Conservation (phyloP, 2,113 vertebrate species). For the Kryptolebias marmoratus region DNA sequence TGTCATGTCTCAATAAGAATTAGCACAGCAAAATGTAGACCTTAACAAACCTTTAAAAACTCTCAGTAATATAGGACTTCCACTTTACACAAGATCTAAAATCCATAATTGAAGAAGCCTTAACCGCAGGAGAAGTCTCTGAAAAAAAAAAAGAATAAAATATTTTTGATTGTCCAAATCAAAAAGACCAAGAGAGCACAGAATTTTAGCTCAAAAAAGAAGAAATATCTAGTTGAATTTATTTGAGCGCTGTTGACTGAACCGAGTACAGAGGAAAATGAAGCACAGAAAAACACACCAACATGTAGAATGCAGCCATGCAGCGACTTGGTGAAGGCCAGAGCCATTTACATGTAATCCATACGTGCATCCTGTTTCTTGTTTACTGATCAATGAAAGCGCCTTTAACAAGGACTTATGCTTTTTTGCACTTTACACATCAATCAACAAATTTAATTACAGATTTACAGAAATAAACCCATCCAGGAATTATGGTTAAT, state of each 20-base stretch:
- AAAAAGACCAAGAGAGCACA: too few relatives aligned
- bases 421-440: background rate
- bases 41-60: too few relatives aligned
- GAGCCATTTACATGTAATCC: background rate
- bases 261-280: conserved; percentile 37
- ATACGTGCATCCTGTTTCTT: background rate
- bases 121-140: too few relatives aligned
- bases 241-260: background rate
- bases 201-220: too few relatives aligned
- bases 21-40: too few relatives aligned
- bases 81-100: too few relatives aligned
- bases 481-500: background rate
- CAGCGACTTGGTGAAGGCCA: background rate
- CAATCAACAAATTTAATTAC: background rate
- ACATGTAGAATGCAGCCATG: background rate
- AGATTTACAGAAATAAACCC: rapidly evolving
- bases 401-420: conserved; percentile 1
- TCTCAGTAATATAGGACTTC: too few relatives aligned
- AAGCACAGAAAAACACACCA: conserved; percentile 44
- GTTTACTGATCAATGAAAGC: background rate
- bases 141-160: too few relatives aligned
- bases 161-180: too few relatives aligned
- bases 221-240: too few relatives aligned
- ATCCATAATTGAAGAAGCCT: too few relatives aligned
- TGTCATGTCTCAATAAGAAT: too few relatives aligned